A percentile compares a stretch with the other conserved stretches of the same genome.
These are phyloP conservation scores for Forbesichthys agassizii DNA, from an alignment of 2,113 vertebrate species.

Conservation along the genomic window DNA sequence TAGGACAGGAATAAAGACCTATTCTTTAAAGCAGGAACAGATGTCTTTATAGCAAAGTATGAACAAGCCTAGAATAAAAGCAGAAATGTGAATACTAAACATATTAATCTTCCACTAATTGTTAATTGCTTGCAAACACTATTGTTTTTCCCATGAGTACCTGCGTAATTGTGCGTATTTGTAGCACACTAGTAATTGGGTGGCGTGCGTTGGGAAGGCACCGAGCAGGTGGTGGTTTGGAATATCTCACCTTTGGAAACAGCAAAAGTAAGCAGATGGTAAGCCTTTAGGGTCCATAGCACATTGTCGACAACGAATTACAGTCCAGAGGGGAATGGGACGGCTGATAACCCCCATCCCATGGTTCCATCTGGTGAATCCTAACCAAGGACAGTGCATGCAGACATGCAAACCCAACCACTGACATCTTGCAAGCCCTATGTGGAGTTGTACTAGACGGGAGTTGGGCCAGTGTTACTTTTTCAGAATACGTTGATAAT, in stretches of 20 bases:
- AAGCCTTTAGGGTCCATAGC: conserved; percentile 77
- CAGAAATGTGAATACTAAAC: too few species aligned
- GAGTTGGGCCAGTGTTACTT: conserved; percentile 10
- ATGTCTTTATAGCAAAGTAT: too few species aligned
- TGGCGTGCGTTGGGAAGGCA: conserved; percentile 40
- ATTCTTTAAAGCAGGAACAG: background rate
- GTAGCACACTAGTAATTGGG: conserved; percentile 7
- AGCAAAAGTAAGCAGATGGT: conserved; percentile 77
- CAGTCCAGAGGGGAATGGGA: conserved; percentile 77
- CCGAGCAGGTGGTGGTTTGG: conserved; percentile 71
- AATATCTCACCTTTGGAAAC: conserved; percentile 77
- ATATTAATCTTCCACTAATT: too few species aligned
- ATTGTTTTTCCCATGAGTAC: conserved; percentile 11
- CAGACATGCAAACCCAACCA: conserved; percentile 58
- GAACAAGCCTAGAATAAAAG: too few species aligned
- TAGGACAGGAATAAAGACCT: too few species aligned
- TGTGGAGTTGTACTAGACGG: conserved; percentile 41
- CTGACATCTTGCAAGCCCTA: conserved; percentile 45
- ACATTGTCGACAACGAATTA: conserved; percentile 78
- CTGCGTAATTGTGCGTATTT: background rate
- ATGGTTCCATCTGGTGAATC: conserved; percentile 80
- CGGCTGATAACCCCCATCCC: conserved; percentile 78
- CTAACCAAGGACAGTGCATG: conserved; percentile 74
- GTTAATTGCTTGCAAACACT: background rate
- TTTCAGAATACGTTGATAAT: background rate